Base-by-base conservation (phyloP, 2,113 vertebrate species). In the Dasypus novemcinctus region DNA sequence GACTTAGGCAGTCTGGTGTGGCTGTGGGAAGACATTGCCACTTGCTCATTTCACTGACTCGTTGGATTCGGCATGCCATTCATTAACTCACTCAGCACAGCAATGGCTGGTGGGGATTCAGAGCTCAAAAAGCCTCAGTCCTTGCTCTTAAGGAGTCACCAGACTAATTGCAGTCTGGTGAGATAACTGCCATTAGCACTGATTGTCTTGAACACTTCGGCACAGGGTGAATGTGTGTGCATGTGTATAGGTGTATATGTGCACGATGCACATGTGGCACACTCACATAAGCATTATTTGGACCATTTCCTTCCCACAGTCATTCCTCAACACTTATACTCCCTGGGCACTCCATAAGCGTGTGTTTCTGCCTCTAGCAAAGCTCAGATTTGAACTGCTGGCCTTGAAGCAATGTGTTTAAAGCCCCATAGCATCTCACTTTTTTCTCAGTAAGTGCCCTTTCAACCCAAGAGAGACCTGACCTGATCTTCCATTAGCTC, bases 331-430 rank as follows among this genome's bases (percentile, higher is more conserved):
- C 31, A 52, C 46, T 78, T 54, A 57, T 7, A 78, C 74, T 83
- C 85, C 71, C 78, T 69, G 41, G 74, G 82, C 46, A 92, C 33
- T 76, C 95, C 18, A 21, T 78, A 91, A 85, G 64, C 3, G 0
- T 61, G 23, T 68, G 9, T 95, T 95, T 64, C 66, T 96, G 82
- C 20, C 74, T 96, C 91, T 46, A 94, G 57, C 68, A 93, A 92
- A 81, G 59, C 57, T 91, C 82, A 71, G 66, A 87, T 87, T 93
- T 97, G 90, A 95, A 90, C 66, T 76, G 29, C 76, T 95, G 52
- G 75, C 78, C 82, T 96, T 66, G 72, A 76, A 49, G 74, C 54
- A 43, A 5, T 69, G 93, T 49, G 46, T 94, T 95, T 92, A 82
- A 96, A 96, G 84, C 41, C 78, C 78, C 82, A 87, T 1, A 75